Base-by-base conservation (phyloP, 2,888 invertebrate species). In the Drosophila mayaguana region DNA sequence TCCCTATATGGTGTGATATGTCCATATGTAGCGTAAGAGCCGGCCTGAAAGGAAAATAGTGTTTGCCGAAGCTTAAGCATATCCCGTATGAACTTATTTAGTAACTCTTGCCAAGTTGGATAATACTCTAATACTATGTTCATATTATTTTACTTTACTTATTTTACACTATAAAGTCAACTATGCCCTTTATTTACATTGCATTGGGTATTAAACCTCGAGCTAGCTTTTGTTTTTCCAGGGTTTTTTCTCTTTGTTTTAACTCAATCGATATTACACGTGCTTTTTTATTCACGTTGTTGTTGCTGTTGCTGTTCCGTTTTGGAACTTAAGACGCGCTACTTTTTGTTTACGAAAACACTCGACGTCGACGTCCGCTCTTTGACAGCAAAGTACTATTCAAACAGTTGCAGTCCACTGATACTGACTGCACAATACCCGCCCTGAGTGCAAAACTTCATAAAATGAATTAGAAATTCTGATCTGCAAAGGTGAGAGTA, bases 251-350 rank as follows among this genome's bases (percentile, higher is more conserved):
- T n/a, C 25, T 38, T 46, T 63, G 56, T 59, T 62, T 79, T 75
- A 55, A 36, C 53, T 60, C 79, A 69, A 79, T 65, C 67, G 71
- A 79, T 82, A 79, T 63, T 69, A 62, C 62, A 66, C 50, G 43
- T 75, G 51, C 66, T 45, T 64, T 66, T 32, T n/a, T 18, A 48
- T 48, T 12, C 28, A 32, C 3, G 12, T 75, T 70, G 62, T 70
- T 66, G 63, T 59, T 42, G 18, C n/a, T 66, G 69, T 59, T 42
- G 28, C 32, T 50, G 1, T 48, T 48, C 20, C 20, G 54, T 32
- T 38, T 53, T 63, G 32, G 42, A 53, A 54, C 53, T 65, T 34
- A 40, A 69, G 60, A 60, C 48, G 36, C 48, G 45, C 50, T 9
- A 56, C 60, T 3, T 38, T 62, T 63, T 71, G 71, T 72, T 72